phyloP scores from a whole-genome alignment of 2,113 vertebrate genomes.

The Tor tambroides region DNA sequence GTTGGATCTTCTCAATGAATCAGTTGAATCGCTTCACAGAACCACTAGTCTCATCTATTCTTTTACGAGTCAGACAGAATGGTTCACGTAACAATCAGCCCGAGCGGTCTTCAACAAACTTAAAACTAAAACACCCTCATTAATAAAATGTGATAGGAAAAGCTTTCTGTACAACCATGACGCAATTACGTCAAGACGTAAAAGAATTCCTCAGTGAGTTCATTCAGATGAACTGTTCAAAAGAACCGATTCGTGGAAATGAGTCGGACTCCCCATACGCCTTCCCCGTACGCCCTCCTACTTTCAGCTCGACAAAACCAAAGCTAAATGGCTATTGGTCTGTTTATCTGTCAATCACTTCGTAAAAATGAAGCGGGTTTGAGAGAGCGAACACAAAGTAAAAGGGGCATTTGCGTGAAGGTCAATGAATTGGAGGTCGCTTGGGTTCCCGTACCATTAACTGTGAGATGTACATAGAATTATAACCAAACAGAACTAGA shows the following conservation, averaged over 20 bases:
- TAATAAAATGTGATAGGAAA: background rate
- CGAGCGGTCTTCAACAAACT: background rate
- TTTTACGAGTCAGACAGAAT: background rate
- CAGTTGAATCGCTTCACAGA: background rate
- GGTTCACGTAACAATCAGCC: background rate
- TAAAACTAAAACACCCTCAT: background rate
- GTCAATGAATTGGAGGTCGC: background rate
- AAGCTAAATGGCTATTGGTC: constrained; percentile 41
- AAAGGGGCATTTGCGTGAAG: background rate
- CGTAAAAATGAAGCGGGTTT: background rate
- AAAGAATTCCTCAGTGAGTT: background rate
- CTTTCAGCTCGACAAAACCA: background rate
- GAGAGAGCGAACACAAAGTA: background rate
- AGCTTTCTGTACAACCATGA: background rate
- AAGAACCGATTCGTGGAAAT: background rate
- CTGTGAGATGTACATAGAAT: background rate
- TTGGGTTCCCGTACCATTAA: background rate
- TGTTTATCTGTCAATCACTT: constrained; percentile 25
- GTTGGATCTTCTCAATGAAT: background rate
- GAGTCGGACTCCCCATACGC: background rate
- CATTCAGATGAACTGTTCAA: background rate
- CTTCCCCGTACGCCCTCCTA: background rate
- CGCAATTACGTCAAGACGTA: too few species aligned
- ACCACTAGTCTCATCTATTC: background rate
- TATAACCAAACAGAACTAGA: background rate